phyloP scores from a whole-genome alignment of 2,797 vertebrate species.

The Tinamus major region DNA sequence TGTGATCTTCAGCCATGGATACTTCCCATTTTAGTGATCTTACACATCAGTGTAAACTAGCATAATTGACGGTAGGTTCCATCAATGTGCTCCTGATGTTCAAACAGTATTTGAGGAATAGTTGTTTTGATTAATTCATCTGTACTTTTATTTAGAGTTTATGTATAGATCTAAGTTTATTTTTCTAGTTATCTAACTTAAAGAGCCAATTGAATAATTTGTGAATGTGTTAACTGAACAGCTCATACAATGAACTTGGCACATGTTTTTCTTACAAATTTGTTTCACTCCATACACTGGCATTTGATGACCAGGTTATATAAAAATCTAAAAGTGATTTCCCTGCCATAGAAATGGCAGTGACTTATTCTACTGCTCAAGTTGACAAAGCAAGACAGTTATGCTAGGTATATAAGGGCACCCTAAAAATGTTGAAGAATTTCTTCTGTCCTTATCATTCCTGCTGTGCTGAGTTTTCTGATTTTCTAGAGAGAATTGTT shows the following conservation, averaged over 20 bases:
- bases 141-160: not conserved
- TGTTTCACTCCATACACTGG: not conserved
- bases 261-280: not conserved
- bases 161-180: not conserved
- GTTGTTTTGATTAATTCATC: not conserved
- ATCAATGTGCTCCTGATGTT: not conserved
- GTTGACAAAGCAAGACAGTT: not conserved
- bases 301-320: not conserved
- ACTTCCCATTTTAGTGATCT: not conserved
- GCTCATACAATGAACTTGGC: not conserved
- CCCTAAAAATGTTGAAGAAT: not conserved
- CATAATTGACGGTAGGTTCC: no score
- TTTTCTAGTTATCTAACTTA: not conserved
- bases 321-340: not conserved
- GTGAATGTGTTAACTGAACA: not conserved
- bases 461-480: not conserved
- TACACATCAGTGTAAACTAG: not conserved
- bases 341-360: not conserved
- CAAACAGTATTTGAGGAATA: not conserved
- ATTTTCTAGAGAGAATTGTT: not conserved
- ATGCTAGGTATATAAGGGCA: not conserved
- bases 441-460: not conserved
- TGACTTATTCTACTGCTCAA: not conserved
- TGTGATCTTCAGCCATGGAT: not conserved
- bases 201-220: not conserved